Conservation (phyloP, 1,140 invertebrate species). For the Plutomurus gul region DNA sequence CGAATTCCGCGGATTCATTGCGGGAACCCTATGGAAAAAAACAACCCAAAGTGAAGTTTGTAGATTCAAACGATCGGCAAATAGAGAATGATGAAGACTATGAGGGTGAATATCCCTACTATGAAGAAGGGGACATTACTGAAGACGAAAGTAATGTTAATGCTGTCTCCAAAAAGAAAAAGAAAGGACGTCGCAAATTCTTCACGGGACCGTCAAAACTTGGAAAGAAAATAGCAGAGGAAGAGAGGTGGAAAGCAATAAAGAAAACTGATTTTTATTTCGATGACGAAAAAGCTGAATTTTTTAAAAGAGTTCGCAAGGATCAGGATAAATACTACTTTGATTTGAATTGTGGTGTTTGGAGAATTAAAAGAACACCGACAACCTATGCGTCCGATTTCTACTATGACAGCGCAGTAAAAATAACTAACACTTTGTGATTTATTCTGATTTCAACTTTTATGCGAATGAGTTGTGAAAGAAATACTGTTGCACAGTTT, state of each 20-base stretch:
- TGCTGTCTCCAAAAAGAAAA: too few species aligned
- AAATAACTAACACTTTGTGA: not conserved
- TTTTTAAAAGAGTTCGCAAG: not conserved
- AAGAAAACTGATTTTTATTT: not conserved
- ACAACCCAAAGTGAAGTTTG: not conserved
- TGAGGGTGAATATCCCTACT: too few species aligned
- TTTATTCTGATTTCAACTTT: not conserved
- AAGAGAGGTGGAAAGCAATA: not conserved
- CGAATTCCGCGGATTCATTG: too few species aligned
- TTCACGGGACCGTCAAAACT: too few species aligned
- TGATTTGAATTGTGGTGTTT: slow-evolving; percentile 7
- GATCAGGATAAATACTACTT: slow-evolving; percentile 11
- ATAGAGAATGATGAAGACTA: too few species aligned
- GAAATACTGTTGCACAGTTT: not conserved
- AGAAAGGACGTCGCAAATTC: too few species aligned
- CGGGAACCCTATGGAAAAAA: not conserved
- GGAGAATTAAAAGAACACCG: slow-evolving; percentile 17
- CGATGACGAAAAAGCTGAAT: not conserved
- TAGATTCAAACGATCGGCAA: not conserved
- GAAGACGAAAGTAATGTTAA: too few species aligned
- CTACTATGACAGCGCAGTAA: slow-evolving; percentile 1
- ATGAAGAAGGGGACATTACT: too few species aligned
- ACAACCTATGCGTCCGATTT: not conserved
- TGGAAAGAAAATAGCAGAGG: not conserved
- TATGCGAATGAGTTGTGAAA: too few species aligned